Base-by-base conservation (phyloP, 2,888 invertebrate genomes). In the Cerastis rubricosa region DNA sequence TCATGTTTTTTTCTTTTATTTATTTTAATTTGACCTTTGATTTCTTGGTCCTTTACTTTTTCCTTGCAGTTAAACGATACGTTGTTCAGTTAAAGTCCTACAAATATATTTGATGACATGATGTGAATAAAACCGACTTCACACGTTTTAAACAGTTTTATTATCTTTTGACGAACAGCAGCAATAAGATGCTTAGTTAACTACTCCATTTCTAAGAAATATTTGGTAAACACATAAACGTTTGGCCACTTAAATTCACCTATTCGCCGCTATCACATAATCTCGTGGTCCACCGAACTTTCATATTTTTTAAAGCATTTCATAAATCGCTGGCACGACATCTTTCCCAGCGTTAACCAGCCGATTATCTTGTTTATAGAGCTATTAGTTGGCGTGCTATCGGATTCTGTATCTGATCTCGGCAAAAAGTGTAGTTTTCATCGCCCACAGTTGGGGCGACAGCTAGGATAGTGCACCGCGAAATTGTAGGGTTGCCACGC, bases 331-430 rank as follows among this genome's bases (percentile, higher is more conserved):
- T 63, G 77, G 82, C 83, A 73, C 81, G 88, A 88, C 87, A 89
- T 88, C 89, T 93, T 85, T 94, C 93, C 93, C 93, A 93, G 93
- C 94, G 92, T 91, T 93, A 94, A 93, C 93, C 91, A 91, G 93
- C 87, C 93, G 94, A 94, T 95, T 94, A 96, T 95, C 94, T 95
- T 92, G 94, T 96, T 95, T 95, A 95, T 96, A 94, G 94, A 94
- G 95, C 95, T 95, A 95, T 96, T 95, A 95, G 94, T 91, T 93
- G 93, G 93, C 92, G 90, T 91, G 89, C 91, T 93, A 95, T 95
- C 95, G 91, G 91, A 91, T 93, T 92, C 89, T 92, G 93, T 94
- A 94, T 95, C 94, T 92, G 91, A 93, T 93, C 93, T 92, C 85
- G 90, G 91, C 92, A 94, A 95, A 94, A 95, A 94, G 95, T 94